phyloP scores from a whole-genome alignment of 1,140 invertebrate species.

The Aphelenchoides avenae region DNA sequence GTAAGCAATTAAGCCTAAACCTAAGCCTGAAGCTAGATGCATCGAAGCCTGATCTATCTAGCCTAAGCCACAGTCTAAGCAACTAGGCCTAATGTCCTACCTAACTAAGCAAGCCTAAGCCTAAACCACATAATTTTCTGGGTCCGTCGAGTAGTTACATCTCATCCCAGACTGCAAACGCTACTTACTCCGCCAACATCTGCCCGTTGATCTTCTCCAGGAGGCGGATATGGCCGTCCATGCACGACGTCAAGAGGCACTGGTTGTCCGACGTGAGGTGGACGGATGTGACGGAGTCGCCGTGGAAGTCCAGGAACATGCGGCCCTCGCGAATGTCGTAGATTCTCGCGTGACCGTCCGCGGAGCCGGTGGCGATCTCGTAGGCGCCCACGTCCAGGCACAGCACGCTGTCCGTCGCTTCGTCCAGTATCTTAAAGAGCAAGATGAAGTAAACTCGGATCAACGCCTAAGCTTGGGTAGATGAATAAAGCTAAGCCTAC shows the following conservation, averaged over 20 bases:
- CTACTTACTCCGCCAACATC: conserved; percentile 40
- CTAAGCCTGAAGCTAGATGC: too few relatives aligned
- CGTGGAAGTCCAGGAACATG: conserved; percentile 34
- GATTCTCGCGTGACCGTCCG: conserved; percentile 32
- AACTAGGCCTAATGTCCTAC: background rate
- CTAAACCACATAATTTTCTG: background rate
- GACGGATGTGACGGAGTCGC: conserved; percentile 35
- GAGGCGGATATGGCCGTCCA: conserved; percentile 23
- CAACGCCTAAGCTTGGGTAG: too few relatives aligned
- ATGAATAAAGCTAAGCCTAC: too few relatives aligned
- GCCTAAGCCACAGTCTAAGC: background rate
- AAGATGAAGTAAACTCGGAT: too few relatives aligned
- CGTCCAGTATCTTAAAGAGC: conserved; percentile 31
- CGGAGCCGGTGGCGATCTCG: conserved; percentile 42
- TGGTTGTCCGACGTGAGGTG: conserved; percentile 42
- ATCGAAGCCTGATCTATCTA: too few relatives aligned
- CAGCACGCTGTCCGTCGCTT: conserved; percentile 41
- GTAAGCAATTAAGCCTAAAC: too few relatives aligned
- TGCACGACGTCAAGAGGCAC: conserved; percentile 32
- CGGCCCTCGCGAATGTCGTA: conserved; percentile 43
- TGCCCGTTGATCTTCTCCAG: conserved; percentile 38
- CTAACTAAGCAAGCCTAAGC: background rate
- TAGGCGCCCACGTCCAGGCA: conserved; percentile 28
- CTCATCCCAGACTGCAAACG: background rate
- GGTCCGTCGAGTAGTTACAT: background rate